Conservation (phyloP, 2,888 invertebrate genomes). For the Bellardia pandia region DNA sequence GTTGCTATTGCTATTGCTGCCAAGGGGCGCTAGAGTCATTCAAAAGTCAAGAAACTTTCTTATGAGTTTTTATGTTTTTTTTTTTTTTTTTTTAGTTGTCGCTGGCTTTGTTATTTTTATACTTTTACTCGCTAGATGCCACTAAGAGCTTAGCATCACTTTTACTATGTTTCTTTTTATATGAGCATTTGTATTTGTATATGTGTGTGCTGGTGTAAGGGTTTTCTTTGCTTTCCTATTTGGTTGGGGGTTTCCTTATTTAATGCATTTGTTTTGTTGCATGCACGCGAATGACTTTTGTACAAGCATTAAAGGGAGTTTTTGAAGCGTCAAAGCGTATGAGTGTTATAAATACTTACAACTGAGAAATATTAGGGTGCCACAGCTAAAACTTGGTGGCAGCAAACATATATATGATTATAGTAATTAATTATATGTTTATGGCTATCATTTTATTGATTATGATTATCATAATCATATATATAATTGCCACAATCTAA, state of each 20-base stretch:
- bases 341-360: conserved; percentile 66
- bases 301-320: conserved; percentile 45
- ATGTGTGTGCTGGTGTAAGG: background rate
- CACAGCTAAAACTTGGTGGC: background rate
- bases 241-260: conserved; percentile 28
- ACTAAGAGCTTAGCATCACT: conserved; percentile 49
- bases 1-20: conserved; percentile 5
- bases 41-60: conserved; percentile 84
- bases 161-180: conserved; percentile 15
- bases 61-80: conserved; percentile 66
- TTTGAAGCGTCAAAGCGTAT: conserved; percentile 69
- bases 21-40: conserved; percentile 80
- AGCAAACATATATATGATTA: too few species aligned
- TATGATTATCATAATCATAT: too few species aligned
- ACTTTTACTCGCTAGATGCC: conserved; percentile 5
- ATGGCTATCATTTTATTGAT: too few species aligned
- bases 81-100: conserved; percentile 15
- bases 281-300: conserved; percentile 53
- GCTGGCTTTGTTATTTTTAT: conserved; percentile 13
- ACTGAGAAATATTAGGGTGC: conserved; percentile 34
- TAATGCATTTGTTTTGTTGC: conserved; percentile 69
- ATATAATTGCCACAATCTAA: too few species aligned
- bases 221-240: conserved; percentile 8
- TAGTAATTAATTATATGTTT: too few species aligned
- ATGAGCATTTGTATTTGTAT: background rate